Evolutionary conservation across 1,140 invertebrate species (phyloP).

Genomic region (Drosophila mayri): DNA sequence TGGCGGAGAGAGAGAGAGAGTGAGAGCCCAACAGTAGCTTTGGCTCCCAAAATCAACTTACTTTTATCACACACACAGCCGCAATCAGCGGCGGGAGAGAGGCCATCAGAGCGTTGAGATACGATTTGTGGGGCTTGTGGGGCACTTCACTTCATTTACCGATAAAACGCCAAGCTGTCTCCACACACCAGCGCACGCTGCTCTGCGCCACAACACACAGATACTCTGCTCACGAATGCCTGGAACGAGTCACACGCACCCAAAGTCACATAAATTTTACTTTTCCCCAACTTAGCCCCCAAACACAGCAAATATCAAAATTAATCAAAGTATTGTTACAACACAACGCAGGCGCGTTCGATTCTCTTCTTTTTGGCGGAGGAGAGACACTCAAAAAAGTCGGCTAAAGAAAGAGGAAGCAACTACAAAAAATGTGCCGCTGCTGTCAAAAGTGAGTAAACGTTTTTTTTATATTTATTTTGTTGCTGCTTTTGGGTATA

Average conservation of each 20-base stretch:
- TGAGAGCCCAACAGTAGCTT: constrained; percentile 18
- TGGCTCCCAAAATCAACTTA: constrained; percentile 28
- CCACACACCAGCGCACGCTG: constrained; percentile 27
- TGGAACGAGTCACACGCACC: constrained; percentile 67
- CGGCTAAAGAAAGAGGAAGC: constrained; percentile 39
- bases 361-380: constrained; percentile 33
- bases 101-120: constrained; percentile 50
- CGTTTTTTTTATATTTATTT: background rate
- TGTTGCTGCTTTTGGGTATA: constrained; percentile 23
- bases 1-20: background rate
- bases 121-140: constrained; percentile 52
- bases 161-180: constrained; percentile 76
- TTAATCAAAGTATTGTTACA: constrained; percentile 54
- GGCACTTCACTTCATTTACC: constrained; percentile 76
- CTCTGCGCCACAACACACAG: constrained; percentile 44
- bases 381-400: constrained; percentile 24
- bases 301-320: constrained; percentile 48
- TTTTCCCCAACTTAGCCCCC: constrained; percentile 63
- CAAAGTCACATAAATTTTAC: constrained; percentile 41
- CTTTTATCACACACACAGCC: constrained; percentile 44
- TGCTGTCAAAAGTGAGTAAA: constrained; percentile 83
- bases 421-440: constrained; percentile 79
- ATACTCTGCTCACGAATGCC: constrained; percentile 40
- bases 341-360: constrained; percentile 24
- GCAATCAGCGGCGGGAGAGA: constrained; percentile 23